Conservation (phyloP, 2,113 vertebrate species). For the Diadophis punctatus region DNA sequence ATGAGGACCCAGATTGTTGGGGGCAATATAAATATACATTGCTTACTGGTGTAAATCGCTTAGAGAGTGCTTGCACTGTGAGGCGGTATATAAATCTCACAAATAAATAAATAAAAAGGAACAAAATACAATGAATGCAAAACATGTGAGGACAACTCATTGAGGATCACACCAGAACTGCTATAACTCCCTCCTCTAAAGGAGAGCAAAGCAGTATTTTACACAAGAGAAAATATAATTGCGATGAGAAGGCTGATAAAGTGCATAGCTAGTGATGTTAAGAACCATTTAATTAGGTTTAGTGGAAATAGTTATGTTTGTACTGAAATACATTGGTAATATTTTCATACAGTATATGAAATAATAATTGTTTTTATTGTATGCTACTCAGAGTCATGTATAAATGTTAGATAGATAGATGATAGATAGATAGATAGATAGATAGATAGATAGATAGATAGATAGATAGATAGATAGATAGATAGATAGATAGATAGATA, state of each 20-base stretch:
- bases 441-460: no score
- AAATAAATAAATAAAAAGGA: no score
- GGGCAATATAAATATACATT: no score
- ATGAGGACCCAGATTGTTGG: no score
- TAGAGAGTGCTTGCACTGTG: no score
- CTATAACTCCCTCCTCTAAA: neutral
- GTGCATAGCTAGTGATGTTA: neutral
- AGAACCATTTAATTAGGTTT: neutral
- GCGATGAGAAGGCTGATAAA: neutral
- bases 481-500: no score
- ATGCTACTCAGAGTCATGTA: neutral
- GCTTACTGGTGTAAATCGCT: no score
- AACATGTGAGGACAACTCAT: neutral
- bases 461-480: no score
- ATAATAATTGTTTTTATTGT: neutral
- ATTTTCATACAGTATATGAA: neutral
- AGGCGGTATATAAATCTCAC: no score
- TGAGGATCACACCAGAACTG: neutral
- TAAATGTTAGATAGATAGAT: neutral
- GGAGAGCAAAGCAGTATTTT: neutral
- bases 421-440: no score
- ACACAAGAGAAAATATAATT: neutral
- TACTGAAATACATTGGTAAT: neutral
- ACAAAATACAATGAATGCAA: neutral
- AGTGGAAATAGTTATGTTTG: neutral